Conservation (phyloP, 1,140 invertebrate species). For the Bombus vancouverensis region DNA sequence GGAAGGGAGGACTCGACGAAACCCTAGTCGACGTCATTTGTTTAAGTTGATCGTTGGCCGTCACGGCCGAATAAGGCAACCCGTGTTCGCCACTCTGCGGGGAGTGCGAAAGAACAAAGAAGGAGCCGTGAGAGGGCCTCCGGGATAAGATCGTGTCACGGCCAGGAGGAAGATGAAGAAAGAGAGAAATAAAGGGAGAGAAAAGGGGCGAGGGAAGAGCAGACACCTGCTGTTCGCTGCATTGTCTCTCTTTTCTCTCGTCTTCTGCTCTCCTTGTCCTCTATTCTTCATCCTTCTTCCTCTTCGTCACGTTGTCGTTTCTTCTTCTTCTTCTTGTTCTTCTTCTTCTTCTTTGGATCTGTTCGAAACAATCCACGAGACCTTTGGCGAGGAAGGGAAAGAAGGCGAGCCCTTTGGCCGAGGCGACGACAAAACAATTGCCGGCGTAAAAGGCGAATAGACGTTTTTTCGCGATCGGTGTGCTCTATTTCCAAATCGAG, state of each 20-base stretch:
- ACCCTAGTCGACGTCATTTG: conserved; percentile 68
- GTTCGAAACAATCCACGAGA: conserved; percentile 39
- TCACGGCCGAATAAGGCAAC: conserved; percentile 71
- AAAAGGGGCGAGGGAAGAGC: conserved; percentile 58
- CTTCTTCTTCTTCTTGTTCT: conserved; percentile 1
- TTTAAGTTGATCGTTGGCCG: conserved; percentile 67
- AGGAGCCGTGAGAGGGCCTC: conserved; percentile 57
- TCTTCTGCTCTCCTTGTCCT: not conserved
- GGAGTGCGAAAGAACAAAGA: conserved; percentile 77
- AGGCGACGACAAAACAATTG: conserved; percentile 67
- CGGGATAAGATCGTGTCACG: conserved; percentile 55
- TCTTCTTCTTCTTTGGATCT: conserved; percentile 12
- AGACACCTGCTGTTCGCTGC: conserved; percentile 77
- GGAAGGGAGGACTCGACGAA: conserved; percentile 41
- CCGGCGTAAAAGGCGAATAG: conserved; percentile 50
- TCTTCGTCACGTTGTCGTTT: conserved; percentile 20
- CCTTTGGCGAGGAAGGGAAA: conserved; percentile 1
- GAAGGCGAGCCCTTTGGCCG: conserved; percentile 37
- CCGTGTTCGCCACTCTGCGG: conserved; percentile 63
- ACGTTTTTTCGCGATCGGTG: conserved; percentile 46
- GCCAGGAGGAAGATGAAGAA: conserved; percentile 30
- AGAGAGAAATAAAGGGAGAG: conserved; percentile 45
- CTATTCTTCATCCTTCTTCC: conserved; percentile 29
- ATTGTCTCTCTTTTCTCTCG: conserved; percentile 67
- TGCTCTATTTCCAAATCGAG: conserved; percentile 57